Percentiles rank a stretch among this genome's conserved stretches.
Conservation (phyloP, 1,140 invertebrate species). For the Ridgeia piscesae region DNA sequence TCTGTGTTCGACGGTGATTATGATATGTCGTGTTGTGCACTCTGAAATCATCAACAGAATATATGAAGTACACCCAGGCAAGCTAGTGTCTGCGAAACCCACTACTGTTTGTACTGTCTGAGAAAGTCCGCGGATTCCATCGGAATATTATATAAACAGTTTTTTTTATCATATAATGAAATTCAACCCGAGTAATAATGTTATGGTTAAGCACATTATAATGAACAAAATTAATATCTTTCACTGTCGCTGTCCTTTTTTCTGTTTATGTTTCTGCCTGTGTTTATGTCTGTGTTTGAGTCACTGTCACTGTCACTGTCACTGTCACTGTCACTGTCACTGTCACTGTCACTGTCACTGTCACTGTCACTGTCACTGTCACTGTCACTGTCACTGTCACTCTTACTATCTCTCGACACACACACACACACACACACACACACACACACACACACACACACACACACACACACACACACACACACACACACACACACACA, state of each 20-base stretch:
- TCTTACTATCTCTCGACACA: too few relatives aligned
- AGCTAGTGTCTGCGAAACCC: not conserved
- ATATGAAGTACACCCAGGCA: not conserved
- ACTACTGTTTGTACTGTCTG: not conserved
- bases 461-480: not conserved
- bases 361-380: too few relatives aligned
- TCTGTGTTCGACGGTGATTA: not conserved
- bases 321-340: too few relatives aligned
- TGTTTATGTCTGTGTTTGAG: too few relatives aligned
- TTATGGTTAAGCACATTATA: not conserved
- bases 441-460: too few relatives aligned
- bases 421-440: too few relatives aligned
- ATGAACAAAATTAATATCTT: too few relatives aligned
- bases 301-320: too few relatives aligned
- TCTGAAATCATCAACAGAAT: not conserved
- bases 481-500: slow-evolving; percentile 23
- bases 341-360: too few relatives aligned
- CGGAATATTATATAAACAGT: not conserved
- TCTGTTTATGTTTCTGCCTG: too few relatives aligned
- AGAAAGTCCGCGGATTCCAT: not conserved
- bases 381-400: too few relatives aligned
- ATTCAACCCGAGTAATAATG: not conserved
- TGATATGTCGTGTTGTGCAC: not conserved
- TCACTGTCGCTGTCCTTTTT: too few relatives aligned
- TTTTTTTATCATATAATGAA: not conserved